Conservation (phyloP, 2,797 vertebrate species). For the Gymnothorax javanicus region DNA sequence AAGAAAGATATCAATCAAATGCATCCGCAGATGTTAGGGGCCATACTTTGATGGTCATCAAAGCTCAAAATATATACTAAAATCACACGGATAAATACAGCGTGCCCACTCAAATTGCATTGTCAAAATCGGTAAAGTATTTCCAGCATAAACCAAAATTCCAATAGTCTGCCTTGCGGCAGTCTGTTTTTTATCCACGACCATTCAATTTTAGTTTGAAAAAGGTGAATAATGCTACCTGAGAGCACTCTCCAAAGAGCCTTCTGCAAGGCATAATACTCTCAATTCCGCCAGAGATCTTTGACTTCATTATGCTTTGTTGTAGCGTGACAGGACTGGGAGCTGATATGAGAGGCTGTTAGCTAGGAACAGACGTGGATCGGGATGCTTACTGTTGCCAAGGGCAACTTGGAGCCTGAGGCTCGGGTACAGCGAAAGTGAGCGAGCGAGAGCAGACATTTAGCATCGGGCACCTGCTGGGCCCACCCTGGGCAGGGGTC, state of each 20-base stretch:
- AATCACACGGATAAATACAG: neutral
- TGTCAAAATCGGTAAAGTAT: neutral
- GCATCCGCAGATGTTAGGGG: neutral
- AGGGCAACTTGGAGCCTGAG: neutral
- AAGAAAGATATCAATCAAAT: constrained; percentile 11
- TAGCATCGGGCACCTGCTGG: neutral
- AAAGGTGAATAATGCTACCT: neutral
- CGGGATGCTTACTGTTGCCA: neutral
- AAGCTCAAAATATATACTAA: neutral
- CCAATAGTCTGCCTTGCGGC: neutral
- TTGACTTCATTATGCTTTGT: constrained; percentile 4
- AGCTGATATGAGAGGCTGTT: neutral
- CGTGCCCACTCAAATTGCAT: neutral
- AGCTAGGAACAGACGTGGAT: neutral
- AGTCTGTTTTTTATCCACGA: neutral
- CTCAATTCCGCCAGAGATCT: neutral
- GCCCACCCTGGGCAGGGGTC: neutral
- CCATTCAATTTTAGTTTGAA: neutral
- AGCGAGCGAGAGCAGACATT: neutral
- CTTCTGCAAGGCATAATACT: constrained; percentile 4
- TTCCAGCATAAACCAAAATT: neutral
- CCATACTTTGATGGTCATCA: constrained; percentile 10
- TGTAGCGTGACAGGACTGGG: neutral
- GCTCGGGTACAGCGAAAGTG: neutral
- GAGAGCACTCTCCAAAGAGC: neutral